Evolutionary conservation across 2,888 invertebrate genomes (phyloP).

Genomic region (Hyalella azteca): DNA sequence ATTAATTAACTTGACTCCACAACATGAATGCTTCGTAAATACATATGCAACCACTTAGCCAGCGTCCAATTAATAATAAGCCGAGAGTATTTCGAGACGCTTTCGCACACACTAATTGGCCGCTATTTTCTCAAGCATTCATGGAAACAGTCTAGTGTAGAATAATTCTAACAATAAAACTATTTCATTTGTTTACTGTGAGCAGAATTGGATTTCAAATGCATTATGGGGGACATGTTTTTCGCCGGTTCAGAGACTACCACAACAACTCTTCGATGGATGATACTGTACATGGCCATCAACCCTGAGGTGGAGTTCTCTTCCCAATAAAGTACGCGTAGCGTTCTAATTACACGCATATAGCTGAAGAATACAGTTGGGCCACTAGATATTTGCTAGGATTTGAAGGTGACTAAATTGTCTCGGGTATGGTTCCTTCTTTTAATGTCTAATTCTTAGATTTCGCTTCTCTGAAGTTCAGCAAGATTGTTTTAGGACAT

Average conservation of each 20-base stretch:
- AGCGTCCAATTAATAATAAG: no score
- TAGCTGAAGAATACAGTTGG: no score
- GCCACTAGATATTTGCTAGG: background rate
- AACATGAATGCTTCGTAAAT: no score
- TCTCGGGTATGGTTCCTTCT: background rate
- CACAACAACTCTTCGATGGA: background rate
- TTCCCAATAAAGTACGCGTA: no score
- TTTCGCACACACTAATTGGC: no score
- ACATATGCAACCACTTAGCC: no score
- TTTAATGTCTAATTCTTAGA: background rate
- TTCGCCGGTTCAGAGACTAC: background rate
- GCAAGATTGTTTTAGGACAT: background rate
- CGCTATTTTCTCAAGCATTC: no score
- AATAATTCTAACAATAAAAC: background rate
- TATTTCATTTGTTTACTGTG: background rate
- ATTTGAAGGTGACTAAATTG: background rate
- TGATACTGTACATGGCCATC: conserved; percentile 18
- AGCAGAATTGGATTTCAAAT: background rate
- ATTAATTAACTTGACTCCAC: no score
- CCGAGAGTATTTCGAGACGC: no score
- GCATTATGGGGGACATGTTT: background rate
- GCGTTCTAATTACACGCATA: no score
- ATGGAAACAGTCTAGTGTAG: no score
- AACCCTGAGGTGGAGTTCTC: background rate
- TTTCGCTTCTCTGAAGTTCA: background rate